Base-by-base conservation (phyloP, 2,888 invertebrate species). In the Tethea ocularis region DNA sequence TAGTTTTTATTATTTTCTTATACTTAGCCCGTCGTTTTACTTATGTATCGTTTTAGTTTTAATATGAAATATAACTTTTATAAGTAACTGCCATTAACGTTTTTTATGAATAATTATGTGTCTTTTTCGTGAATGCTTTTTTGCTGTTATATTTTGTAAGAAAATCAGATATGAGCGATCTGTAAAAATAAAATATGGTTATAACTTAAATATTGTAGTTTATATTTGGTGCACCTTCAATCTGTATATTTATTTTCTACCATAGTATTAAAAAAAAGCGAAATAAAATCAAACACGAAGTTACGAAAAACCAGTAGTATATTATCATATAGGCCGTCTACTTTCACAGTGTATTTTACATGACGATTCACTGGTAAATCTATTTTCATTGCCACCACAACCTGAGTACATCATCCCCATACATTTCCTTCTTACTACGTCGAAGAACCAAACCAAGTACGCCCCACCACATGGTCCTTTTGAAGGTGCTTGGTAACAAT, bases 311-410 rank as follows among this genome's bases (percentile, higher is more conserved):
- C 36, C n/a, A 41, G 58, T 57, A 41, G 58, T 57, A 52, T 54
- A 60, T 57, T 58, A 61, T 69, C 78, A 86, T 61, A 82, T 63
- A 55, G 65, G 68, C 62, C 80, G 74, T 2, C 68, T 69, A 46
- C 64, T 75, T 10, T 81, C 81, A 67, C 91, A 92, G 26, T 82
- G 78, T 20, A 72, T 68, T n/a, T 74, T 61, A 71, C 92, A 92
- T 0, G 75, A 63, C 0, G 62, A 69, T 65, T 82, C 67, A 41
- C 66, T 78, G 0, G 57, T 26, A 60, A 91, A 92, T 67, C 85
- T 78, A 64, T 93, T 93, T 60, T 89, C 89, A 58, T 92, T 93
- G 17, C 92, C 92, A 0, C 92, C 91, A 61, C 92, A 92, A 0
- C 92, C 92, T 0, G 92, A 91, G 64, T 91, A 92, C 61, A 88